A percentile compares a stretch with the other conserved stretches of the same genome.
Evolutionary conservation across 2,888 invertebrate species (phyloP).

Genomic region (Anarsia innoxiella): DNA sequence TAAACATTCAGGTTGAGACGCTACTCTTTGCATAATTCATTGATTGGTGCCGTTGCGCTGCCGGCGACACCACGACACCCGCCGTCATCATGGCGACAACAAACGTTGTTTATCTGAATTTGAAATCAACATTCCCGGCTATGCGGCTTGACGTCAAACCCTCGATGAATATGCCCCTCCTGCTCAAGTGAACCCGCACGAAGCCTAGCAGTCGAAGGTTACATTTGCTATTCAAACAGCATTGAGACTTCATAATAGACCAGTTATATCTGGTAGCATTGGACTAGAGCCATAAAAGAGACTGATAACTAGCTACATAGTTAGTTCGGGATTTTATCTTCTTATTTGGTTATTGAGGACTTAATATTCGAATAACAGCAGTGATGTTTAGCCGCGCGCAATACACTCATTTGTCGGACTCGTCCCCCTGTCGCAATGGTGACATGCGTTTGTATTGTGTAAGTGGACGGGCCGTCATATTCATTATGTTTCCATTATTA

Average conservation of each 20-base stretch:
- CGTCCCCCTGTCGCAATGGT: conserved; percentile 4
- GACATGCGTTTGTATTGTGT: conserved; percentile 8
- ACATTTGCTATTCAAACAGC: too few species aligned
- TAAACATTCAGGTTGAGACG: conserved; percentile 51
- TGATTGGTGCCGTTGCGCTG: conserved; percentile 35
- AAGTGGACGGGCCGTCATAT: background rate
- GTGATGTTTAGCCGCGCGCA: too few species aligned
- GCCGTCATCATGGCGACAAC: conserved; percentile 21
- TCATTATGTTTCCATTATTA: conserved; percentile 8
- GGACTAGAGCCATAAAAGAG: too few species aligned
- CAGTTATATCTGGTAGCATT: too few species aligned
- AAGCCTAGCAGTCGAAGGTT: too few species aligned
- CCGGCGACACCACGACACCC: background rate
- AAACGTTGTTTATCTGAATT: conserved; percentile 45
- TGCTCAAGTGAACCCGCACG: background rate
- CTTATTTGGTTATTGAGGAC: too few species aligned
- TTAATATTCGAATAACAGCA: too few species aligned
- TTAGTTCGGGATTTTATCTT: too few species aligned
- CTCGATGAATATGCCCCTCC: conserved; percentile 7
- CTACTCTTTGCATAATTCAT: conserved; percentile 62
- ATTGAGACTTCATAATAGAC: too few species aligned
- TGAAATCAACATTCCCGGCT: conserved; percentile 32
- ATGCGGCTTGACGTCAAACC: conserved; percentile 30
- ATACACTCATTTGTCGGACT: conserved; percentile 1
- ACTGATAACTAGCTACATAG: too few species aligned